Percentiles rank a stretch among this genome's conserved stretches.
These are phyloP conservation scores for Bettongia penicillata DNA, from an alignment of 2,113 vertebrate species.

Conservation along the genomic window DNA sequence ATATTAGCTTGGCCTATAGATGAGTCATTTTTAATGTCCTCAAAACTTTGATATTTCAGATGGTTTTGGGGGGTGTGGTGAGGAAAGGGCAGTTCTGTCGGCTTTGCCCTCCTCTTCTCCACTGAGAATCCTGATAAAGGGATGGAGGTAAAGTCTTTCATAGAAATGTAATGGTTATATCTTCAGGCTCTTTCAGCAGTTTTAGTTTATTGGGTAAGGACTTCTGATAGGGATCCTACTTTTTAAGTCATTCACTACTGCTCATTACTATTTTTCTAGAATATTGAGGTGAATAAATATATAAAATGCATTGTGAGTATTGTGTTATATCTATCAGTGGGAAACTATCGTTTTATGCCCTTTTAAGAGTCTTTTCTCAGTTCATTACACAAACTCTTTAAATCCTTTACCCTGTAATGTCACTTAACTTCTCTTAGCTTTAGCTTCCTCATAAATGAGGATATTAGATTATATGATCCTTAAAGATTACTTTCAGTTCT, in stretches of 20 bases:
- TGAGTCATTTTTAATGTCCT: slow-evolving; percentile 12
- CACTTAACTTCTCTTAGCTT: background rate
- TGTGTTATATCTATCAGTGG: no score
- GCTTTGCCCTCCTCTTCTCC: background rate
- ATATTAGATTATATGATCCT: background rate
- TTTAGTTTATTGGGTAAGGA: background rate
- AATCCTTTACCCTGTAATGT: background rate
- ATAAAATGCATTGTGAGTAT: no score
- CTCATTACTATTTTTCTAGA: background rate
- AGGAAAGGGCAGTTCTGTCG: background rate
- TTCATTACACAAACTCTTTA: background rate
- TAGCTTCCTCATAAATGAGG: background rate
- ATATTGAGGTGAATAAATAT: background rate
- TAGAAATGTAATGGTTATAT: background rate
- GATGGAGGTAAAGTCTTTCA: background rate
- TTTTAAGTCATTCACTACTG: background rate
- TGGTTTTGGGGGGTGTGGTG: background rate
- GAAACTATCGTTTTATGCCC: background rate
- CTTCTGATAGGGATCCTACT: background rate
- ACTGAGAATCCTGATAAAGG: background rate
- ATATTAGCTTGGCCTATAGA: no score
- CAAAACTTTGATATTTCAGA: background rate
- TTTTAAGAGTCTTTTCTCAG: background rate
- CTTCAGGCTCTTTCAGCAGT: background rate
- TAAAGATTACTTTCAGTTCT: background rate